Percentiles rank a stretch among this genome's conserved stretches.
phyloP scores from a whole-genome alignment of 1,140 invertebrate genomes.

The Drosophila orosa region DNA sequence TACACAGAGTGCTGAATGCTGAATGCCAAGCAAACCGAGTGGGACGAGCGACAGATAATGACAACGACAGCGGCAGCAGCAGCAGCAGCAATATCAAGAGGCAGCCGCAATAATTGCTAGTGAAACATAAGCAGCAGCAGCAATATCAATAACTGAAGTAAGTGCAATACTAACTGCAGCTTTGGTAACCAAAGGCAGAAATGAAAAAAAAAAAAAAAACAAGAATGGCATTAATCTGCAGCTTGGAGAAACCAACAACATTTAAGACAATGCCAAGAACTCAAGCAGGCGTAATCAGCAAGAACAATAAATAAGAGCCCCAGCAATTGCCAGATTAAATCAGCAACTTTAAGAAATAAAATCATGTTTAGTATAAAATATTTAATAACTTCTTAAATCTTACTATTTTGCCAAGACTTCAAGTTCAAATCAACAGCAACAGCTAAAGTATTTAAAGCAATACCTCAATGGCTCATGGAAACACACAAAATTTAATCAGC shows the following conservation, averaged over 20 bases:
- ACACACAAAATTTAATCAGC: conserved; percentile 9
- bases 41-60: conserved; percentile 37
- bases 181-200: background rate
- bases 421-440: background rate
- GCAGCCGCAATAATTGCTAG: conserved; percentile 30
- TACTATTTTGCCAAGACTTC: background rate
- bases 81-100: conserved; percentile 18
- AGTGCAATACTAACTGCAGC: conserved; percentile 34
- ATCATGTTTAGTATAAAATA: background rate
- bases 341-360: background rate
- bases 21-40: conserved; percentile 39
- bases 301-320: background rate
- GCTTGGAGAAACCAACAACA: conserved; percentile 2
- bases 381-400: background rate
- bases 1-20: conserved; percentile 13
- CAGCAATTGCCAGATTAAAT: background rate
- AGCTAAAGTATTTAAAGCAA: background rate
- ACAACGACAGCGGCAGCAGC: conserved; percentile 12
- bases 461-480: background rate
- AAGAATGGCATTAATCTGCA: conserved; percentile 20
- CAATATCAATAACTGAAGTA: conserved; percentile 37
- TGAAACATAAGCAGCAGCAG: conserved; percentile 25
- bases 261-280: background rate
- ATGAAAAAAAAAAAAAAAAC: background rate
- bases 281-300: background rate